Percentiles rank a stretch among this genome's conserved stretches.
Evolutionary conservation across 2,113 vertebrate genomes (phyloP).

Genomic region (Paramormyrops kingsleyae): DNA sequence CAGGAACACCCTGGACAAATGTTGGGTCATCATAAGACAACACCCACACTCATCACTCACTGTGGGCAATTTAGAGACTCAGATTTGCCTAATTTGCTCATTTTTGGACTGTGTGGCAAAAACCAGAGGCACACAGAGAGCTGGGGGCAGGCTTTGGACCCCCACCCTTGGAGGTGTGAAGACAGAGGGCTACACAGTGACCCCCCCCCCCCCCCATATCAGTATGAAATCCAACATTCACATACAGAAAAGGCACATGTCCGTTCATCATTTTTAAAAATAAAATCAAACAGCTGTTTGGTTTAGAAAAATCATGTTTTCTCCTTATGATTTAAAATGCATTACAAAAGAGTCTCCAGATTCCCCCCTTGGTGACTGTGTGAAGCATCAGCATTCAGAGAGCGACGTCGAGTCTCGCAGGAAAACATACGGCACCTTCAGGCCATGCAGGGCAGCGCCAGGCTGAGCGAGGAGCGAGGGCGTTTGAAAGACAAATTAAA

Average conservation of each 20-base stretch:
- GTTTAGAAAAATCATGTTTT: neutral
- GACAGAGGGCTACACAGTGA: neutral
- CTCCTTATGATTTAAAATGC: neutral
- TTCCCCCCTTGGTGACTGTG: neutral
- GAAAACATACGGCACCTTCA: constrained; percentile 17
- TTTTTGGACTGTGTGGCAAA: neutral
- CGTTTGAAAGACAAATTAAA: constrained; percentile 27
- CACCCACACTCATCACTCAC: neutral
- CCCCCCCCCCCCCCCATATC: neutral
- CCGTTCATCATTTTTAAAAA: neutral
- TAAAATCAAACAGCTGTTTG: neutral
- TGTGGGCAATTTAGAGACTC: neutral
- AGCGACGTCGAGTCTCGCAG: constrained; percentile 14
- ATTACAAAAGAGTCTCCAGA: neutral
- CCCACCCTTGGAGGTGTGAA: neutral
- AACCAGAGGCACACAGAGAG: neutral
- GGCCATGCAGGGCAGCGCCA: neutral
- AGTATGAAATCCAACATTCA: neutral
- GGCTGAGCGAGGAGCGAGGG: constrained; percentile 14
- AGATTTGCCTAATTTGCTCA: neutral
- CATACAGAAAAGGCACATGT: neutral
- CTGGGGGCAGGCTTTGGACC: neutral
- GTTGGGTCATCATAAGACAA: neutral
- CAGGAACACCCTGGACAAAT: neutral
- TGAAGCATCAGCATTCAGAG: constrained; percentile 21